Evolutionary conservation across 2,888 invertebrate genomes (phyloP).

Genomic region (Baronia brevicornis): DNA sequence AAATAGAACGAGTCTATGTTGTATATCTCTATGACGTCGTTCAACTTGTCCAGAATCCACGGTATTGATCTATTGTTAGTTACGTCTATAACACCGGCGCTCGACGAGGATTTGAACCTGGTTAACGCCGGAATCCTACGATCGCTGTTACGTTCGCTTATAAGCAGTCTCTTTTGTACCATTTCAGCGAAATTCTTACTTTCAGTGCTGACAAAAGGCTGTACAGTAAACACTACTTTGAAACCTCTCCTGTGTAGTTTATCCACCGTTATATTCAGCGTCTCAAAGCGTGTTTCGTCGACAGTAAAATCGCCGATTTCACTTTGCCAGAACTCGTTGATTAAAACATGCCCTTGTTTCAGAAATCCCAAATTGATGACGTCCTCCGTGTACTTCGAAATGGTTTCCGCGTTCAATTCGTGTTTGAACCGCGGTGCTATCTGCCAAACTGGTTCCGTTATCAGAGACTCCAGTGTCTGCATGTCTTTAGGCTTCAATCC

Average conservation of each 20-base stretch:
- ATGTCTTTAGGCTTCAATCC: constrained; percentile 86
- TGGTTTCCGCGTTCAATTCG: constrained; percentile 80
- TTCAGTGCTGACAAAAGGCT: constrained; percentile 92
- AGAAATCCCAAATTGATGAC: constrained; percentile 86
- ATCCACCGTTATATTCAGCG: constrained; percentile 84
- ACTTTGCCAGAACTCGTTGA: constrained; percentile 90
- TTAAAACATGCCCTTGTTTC: constrained; percentile 85
- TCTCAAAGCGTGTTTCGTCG: constrained; percentile 85
- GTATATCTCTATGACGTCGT: constrained; percentile 81
- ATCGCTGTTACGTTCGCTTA: constrained; percentile 87
- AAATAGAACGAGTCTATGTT: constrained; percentile 90
- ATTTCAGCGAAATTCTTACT: constrained; percentile 88
- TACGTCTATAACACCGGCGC: constrained; percentile 90
- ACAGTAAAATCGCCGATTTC: constrained; percentile 90
- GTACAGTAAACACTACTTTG: constrained; percentile 90
- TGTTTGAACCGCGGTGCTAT: constrained; percentile 82
- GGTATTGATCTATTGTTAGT: constrained; percentile 87
- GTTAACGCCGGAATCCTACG: constrained; percentile 88
- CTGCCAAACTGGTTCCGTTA: constrained; percentile 92
- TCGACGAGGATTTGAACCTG: constrained; percentile 85
- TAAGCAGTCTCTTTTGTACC: constrained; percentile 82
- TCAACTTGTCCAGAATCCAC: constrained; percentile 86
- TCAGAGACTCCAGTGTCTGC: constrained; percentile 81
- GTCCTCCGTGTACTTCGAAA: constrained; percentile 88
- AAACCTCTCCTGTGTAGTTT: constrained; percentile 90